These are phyloP conservation scores for Calephelis perditalis DNA, from an alignment of 2,888 invertebrate genomes.

Conservation along the genomic window DNA sequence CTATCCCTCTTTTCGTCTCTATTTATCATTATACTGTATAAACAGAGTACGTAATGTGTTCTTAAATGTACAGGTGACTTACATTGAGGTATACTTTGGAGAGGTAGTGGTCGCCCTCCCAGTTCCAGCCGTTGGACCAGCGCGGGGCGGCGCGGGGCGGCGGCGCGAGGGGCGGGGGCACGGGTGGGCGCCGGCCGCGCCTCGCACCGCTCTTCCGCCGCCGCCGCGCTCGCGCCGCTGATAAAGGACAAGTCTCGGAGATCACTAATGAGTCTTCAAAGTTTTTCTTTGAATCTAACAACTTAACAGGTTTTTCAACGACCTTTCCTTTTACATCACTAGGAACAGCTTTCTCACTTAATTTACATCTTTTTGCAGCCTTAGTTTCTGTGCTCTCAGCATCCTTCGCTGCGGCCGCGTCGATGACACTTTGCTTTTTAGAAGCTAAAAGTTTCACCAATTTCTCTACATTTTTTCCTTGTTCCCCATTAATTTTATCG, in stretches of 20 bases:
- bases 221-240: constrained; percentile 36
- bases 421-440: constrained; percentile 30
- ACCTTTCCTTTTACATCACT: constrained; percentile 58
- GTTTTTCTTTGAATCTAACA: constrained; percentile 63
- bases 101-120: constrained; percentile 91
- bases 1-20: too few relatives aligned
- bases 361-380: constrained; percentile 4
- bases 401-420: constrained; percentile 20
- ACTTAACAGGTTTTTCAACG: constrained; percentile 63
- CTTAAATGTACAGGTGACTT: constrained; percentile 52
- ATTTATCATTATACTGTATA: not conserved
- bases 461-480: constrained; percentile 29
- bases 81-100: constrained; percentile 93
- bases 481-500: constrained; percentile 26
- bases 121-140: constrained; percentile 96
- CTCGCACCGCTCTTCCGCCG: constrained; percentile 40
- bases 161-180: constrained; percentile 34
- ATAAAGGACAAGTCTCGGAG: constrained; percentile 43
- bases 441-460: constrained; percentile 27
- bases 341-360: not conserved
- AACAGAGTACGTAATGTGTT: not conserved
- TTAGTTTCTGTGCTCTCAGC: constrained; percentile 18
- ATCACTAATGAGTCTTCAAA: constrained; percentile 59
- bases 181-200: constrained; percentile 35
- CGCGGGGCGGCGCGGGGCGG: constrained; percentile 51